Percentiles rank a stretch among this genome's conserved stretches.
Evolutionary conservation across 2,888 invertebrate genomes (phyloP).

Genomic region (Pristionchus japonicus): DNA sequence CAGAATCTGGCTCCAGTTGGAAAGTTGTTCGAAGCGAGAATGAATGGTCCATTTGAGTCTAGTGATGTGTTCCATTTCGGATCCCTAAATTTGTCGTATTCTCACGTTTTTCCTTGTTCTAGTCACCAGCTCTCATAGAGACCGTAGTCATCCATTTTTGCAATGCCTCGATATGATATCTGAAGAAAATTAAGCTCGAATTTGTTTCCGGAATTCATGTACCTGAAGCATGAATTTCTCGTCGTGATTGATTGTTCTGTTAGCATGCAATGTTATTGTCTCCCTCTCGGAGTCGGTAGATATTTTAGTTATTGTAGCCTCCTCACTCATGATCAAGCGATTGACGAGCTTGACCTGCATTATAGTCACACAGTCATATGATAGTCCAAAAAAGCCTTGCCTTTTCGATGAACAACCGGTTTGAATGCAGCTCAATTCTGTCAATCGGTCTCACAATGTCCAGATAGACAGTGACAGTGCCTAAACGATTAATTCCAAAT

Average conservation of each 20-base stretch:
- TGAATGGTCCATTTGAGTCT: background rate
- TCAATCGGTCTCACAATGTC: background rate
- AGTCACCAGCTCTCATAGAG: background rate
- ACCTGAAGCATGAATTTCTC: background rate
- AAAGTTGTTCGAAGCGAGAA: background rate
- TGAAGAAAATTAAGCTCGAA: background rate
- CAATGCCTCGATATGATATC: background rate
- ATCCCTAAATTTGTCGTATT: background rate
- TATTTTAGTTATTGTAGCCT: background rate
- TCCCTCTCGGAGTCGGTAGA: background rate
- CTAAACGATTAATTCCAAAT: no score
- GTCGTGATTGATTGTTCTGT: background rate
- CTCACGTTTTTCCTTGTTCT: background rate
- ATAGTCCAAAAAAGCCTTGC: background rate
- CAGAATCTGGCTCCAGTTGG: background rate
- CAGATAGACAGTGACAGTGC: background rate
- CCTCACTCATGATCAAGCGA: background rate
- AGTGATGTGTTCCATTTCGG: background rate
- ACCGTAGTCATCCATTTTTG: background rate
- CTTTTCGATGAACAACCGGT: background rate
- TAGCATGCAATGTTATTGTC: background rate
- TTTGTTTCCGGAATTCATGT: no score
- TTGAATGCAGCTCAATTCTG: background rate
- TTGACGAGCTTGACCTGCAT: background rate
- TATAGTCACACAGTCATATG: background rate